Evolutionary conservation across 1,140 invertebrate genomes (phyloP).

Genomic region (Drosophila teissieri): DNA sequence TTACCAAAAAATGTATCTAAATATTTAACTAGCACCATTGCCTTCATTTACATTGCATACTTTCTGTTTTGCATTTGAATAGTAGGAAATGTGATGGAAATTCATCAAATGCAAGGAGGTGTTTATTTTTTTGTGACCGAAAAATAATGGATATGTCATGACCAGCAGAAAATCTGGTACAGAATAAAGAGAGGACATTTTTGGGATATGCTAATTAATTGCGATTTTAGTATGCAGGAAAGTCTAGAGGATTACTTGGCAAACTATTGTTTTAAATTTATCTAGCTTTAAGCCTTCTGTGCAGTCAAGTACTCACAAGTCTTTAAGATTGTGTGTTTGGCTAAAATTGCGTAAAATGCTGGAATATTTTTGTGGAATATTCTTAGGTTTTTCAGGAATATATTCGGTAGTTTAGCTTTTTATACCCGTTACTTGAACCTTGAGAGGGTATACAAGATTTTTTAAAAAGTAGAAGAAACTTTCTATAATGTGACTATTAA

Average conservation of each 20-base stretch:
- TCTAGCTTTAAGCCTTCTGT: no score
- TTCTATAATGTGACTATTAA: no score
- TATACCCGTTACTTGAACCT: no score
- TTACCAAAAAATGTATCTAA: slow-evolving; percentile 31
- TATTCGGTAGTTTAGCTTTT: no score
- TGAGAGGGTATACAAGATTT: no score
- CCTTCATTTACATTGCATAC: slow-evolving; percentile 14
- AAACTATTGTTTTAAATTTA: no score
- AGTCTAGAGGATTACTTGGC: not conserved
- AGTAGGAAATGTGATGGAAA: slow-evolving; percentile 33
- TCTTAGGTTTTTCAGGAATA: no score
- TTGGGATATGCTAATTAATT: slow-evolving; percentile 14
- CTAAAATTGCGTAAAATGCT: no score
- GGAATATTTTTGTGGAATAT: no score
- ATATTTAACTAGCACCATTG: slow-evolving; percentile 22
- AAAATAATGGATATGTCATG: slow-evolving; percentile 65
- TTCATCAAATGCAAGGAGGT: slow-evolving; percentile 53
- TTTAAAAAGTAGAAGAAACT: no score
- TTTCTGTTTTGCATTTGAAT: slow-evolving; percentile 47
- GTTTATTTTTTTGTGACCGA: slow-evolving; percentile 10
- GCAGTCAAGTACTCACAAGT: no score
- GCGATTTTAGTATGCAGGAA: not conserved
- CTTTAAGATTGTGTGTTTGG: no score
- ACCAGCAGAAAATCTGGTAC: slow-evolving; percentile 20
- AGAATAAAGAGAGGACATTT: not conserved